These are phyloP conservation scores for Cynocephalus volans DNA, from an alignment of 2,113 vertebrate genomes.

Conservation along the genomic window DNA sequence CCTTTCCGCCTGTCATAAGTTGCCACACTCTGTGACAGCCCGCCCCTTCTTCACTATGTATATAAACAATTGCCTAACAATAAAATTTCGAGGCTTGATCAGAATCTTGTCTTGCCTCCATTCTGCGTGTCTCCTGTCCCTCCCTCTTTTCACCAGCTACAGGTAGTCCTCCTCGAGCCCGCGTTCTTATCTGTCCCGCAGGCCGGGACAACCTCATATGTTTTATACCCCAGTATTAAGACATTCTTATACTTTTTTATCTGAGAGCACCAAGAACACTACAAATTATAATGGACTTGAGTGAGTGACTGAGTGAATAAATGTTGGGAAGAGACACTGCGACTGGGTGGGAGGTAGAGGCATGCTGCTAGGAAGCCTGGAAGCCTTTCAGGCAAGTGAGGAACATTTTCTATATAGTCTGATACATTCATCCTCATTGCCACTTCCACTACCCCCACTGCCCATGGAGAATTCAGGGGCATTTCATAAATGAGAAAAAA, in stretches of 20 bases:
- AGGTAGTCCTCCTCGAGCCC: no score
- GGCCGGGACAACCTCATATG: not conserved
- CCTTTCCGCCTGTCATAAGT: no score
- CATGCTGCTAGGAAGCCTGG: not conserved
- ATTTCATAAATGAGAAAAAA: conserved; percentile 37
- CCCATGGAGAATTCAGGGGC: not conserved
- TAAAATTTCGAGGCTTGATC: no score
- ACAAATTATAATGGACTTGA: not conserved
- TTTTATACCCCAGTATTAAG: not conserved
- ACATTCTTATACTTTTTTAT: not conserved
- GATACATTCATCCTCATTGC: not conserved
- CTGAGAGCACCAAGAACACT: not conserved
- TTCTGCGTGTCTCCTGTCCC: no score
- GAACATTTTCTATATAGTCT: not conserved
- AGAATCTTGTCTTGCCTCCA: no score
- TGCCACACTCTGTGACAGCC: no score
- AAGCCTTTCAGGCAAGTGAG: not conserved
- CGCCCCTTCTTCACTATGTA: no score
- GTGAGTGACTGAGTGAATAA: conserved; percentile 4
- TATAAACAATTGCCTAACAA: no score
- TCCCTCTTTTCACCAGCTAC: no score
- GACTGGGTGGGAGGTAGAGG: not conserved
- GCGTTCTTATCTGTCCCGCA: no score
- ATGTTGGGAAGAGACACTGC: not conserved
- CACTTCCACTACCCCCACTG: not conserved